Conservation (phyloP, 2,113 vertebrate genomes). For the Oreochromis niloticus region DNA sequence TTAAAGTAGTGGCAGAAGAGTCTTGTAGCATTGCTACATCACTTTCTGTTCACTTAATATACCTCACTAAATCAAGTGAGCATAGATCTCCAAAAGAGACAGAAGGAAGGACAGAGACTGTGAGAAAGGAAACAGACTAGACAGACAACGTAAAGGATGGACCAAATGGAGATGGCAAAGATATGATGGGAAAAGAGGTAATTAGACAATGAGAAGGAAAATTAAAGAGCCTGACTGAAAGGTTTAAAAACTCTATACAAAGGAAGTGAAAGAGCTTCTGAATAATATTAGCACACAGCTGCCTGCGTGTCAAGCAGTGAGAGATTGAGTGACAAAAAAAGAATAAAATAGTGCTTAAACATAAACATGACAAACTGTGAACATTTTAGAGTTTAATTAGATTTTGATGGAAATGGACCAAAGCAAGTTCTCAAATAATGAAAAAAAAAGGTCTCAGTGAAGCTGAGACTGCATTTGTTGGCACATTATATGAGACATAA, state of each 20-base stretch:
- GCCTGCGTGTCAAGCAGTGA: not conserved
- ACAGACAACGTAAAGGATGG: not conserved
- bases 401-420: not conserved
- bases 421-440: not conserved
- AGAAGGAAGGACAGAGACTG: not conserved
- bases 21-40: slow-evolving; percentile 29
- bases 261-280: not conserved
- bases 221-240: not conserved
- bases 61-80: slow-evolving; percentile 43
- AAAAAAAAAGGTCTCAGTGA: not conserved
- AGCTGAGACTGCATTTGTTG: not conserved
- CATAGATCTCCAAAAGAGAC: slow-evolving; percentile 31
- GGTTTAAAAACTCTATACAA: not conserved
- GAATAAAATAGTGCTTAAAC: not conserved
- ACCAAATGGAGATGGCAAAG: not conserved
- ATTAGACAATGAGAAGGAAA: not conserved
- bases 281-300: not conserved
- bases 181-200: not conserved
- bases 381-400: not conserved
- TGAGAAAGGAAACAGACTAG: not conserved
- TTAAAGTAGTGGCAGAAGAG: slow-evolving; percentile 22
- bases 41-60: slow-evolving; percentile 38
- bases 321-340: not conserved
- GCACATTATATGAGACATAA: not conserved
- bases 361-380: not conserved